Evolutionary conservation across 2,113 vertebrate species (phyloP).

Genomic region (Rallus limicola): DNA sequence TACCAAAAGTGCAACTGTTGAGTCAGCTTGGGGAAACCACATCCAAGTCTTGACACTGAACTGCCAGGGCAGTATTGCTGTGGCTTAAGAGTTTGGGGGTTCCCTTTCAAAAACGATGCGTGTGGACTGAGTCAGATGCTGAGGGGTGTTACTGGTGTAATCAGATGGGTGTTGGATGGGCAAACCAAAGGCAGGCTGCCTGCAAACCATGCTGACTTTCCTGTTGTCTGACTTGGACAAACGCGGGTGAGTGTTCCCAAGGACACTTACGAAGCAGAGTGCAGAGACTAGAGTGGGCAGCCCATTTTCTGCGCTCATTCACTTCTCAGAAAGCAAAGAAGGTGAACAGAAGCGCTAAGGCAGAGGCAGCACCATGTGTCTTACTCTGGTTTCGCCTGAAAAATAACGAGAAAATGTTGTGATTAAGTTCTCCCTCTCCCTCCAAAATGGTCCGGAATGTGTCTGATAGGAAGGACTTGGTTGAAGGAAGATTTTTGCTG

Average conservation of each 20-base stretch:
- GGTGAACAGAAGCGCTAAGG: neutral
- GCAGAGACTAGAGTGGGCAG: neutral
- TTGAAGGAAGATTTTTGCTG: neutral
- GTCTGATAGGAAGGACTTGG: neutral
- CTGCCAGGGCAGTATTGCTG: accelerated
- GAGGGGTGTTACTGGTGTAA: neutral
- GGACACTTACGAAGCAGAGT: neutral
- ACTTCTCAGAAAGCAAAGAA: neutral
- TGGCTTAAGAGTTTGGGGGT: neutral
- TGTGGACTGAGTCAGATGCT: neutral
- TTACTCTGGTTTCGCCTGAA: neutral
- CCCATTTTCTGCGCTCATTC: neutral
- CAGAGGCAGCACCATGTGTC: too few species aligned
- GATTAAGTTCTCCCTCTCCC: neutral
- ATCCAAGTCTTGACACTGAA: neutral
- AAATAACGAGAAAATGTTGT: neutral
- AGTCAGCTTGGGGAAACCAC: neutral
- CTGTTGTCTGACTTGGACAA: neutral
- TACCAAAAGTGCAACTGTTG: slow-evolving; percentile 23
- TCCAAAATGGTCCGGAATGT: neutral
- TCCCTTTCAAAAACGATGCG: accelerated
- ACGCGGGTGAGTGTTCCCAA: neutral
- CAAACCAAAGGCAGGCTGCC: neutral
- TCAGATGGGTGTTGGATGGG: neutral
- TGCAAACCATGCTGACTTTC: neutral